Evolutionary conservation across 37 sponge, comb jelly and placozoan species (phyloP), one percentile per base, ranked within the genome.

Genomic region (Aphrocallistes beatrix): DNA sequence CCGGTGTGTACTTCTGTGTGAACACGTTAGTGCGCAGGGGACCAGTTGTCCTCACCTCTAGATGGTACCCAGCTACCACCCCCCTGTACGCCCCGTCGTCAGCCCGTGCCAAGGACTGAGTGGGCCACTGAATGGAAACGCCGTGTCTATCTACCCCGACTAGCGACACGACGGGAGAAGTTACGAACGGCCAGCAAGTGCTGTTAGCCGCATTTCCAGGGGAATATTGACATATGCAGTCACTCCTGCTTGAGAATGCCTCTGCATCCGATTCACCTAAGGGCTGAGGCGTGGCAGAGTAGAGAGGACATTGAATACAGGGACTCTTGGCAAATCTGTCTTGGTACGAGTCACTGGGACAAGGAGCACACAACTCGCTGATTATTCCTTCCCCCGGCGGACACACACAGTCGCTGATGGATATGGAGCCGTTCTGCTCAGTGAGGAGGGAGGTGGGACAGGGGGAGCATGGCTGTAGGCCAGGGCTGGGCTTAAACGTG

Each of bases 101-200:
- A 19, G 75, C 75, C 3, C 75, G 75, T 6, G 75, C 34, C 6
- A 25, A 60, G 6, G 75, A 19, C 34, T 60, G 32, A 32, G 75
- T 60, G 3, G 10, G 6, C 75, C 75, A 60, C 3, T 28, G 10
- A 1, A 60, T 13, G 6, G 75, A 25, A 60, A 13, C 75, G 34
- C 32, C 21, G 8, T 21, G 10, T 32, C 1, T 3, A 19, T 60
- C 75, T 25, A 30, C 34, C 75, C n/a, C 17, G 6, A 60, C 75
- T 6, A 60, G 34, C 28, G 75, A 32, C 34, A 60, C 75, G 75
- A 28, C 34, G n/a, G 75, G 75, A 1, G 8, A 6, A 3, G 75
- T 60, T 25, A 60, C 25, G 21, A 60, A 60, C 34, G 75, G 75
- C 75, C 75, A 60, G 75, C 75, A 60, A 60, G 75, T 60, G 3